Evolutionary conservation across 2,113 vertebrate species (phyloP), one percentile per base, ranked within the genome.

Genomic region (Apaloderma vittatum): DNA sequence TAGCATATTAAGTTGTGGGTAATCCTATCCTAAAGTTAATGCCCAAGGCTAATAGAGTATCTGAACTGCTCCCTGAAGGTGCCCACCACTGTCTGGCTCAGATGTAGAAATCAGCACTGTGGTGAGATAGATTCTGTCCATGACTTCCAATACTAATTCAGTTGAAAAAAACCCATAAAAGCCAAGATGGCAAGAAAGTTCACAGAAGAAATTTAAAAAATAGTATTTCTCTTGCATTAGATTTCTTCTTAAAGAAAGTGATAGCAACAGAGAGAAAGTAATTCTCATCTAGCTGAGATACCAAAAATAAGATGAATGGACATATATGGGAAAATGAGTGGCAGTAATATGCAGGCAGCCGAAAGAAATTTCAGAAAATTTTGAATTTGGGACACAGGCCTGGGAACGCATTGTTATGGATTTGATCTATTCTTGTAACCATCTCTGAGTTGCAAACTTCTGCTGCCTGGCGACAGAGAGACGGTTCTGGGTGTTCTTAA

Each of bases 1-100:
- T 0, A 65, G 1, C 17, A 7, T 34, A 16, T 55, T 40, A 43
- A 29, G 17, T n/a, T 0, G 0, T 36, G 19, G 51, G 5, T 62
- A 57, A 55, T 9, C 46, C 87, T 90, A 65, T 24, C 12, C 9
- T 83, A 21, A 45, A 52, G 24, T 65, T 57, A 45, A 11, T 45
- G 8, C 45, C 21, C 75, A 46, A 72, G 80, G 36, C 2, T 40
- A 23, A 61, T 1, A 45, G 34, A 37, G 30, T 9, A 40, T 40
- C 19, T 75, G 32, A 59, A 8, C 29, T 43, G 2, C 19, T 51
- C 7, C 26, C 54, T 65, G n/a, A 54, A 57, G 36, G 21, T 65
- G 27, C 23, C 23, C 1, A 1, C 5, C 3, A 9, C 21, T 54
- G 22, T 0, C 20, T 73, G 40, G 7, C 21, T 76, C 14, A 57